Conservation (phyloP, 2,797 vertebrate species). For the Sebastes dallii region DNA sequence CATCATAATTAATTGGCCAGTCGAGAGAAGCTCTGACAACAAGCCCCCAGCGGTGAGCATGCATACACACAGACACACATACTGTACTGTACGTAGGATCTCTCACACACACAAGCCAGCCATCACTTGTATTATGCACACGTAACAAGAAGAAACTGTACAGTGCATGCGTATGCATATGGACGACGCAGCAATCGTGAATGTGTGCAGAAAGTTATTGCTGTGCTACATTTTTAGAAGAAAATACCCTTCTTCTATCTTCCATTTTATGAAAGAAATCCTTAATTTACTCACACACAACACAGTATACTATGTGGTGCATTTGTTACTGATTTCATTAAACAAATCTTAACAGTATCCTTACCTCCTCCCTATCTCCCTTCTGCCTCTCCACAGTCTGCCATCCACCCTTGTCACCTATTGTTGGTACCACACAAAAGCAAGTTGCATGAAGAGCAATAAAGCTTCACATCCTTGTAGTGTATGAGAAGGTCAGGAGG, state of each 20-base stretch:
- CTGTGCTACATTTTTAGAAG: background rate
- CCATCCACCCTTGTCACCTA: constrained; percentile 46
- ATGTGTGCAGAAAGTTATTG: constrained; percentile 5
- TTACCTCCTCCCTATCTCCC: constrained; percentile 43
- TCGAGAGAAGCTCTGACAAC: constrained; percentile 83
- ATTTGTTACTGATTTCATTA: background rate
- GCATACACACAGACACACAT: constrained; percentile 54
- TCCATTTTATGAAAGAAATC: background rate
- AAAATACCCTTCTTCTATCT: background rate
- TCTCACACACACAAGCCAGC: constrained; percentile 30
- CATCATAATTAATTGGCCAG: constrained; percentile 88
- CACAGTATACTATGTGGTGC: background rate
- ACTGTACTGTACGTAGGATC: constrained; percentile 26
- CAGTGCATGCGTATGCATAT: constrained; percentile 5
- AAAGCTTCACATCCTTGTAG: constrained; percentile 70
- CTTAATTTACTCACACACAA: background rate
- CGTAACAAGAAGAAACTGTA: background rate
- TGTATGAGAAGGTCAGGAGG: constrained; percentile 77
- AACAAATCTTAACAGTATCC: background rate
- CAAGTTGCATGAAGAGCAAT: constrained; percentile 86
- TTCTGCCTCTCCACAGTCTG: constrained; percentile 16
- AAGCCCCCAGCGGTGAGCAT: constrained; percentile 73
- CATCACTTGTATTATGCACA: constrained; percentile 12
- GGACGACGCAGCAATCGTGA: constrained; percentile 15
- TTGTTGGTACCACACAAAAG: constrained; percentile 84